Evolutionary conservation across 2,888 invertebrate species (phyloP).

Genomic region (Rhagophthalmus giganteus): DNA sequence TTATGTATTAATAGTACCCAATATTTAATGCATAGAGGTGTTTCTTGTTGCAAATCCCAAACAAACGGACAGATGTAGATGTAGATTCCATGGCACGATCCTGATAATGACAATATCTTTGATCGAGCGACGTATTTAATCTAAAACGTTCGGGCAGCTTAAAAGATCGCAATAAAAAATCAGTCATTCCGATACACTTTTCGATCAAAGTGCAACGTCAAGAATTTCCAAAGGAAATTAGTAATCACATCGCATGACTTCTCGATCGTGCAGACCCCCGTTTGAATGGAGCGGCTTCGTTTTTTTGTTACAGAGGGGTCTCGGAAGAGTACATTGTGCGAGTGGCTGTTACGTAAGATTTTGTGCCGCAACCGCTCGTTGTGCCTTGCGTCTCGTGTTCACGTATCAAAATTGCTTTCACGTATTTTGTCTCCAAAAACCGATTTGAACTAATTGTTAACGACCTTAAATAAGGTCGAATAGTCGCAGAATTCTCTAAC

Average conservation of each 20-base stretch:
- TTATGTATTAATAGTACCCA: no score
- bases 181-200: not conserved
- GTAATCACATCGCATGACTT: conserved; percentile 28
- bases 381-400: conserved; percentile 34
- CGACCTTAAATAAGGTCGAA: conserved; percentile 1
- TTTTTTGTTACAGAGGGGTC: conserved; percentile 62
- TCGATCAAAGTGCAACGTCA: conserved; percentile 10
- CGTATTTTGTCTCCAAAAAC: conserved; percentile 6
- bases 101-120: not conserved
- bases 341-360: conserved; percentile 83
- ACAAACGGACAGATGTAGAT: no score
- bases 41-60: no score
- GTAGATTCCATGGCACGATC: no score
- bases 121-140: not conserved
- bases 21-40: no score
- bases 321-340: conserved; percentile 82
- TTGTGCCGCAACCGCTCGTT: conserved; percentile 41
- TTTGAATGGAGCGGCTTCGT: conserved; percentile 51
- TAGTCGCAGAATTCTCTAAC: not conserved
- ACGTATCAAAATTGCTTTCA: conserved; percentile 23
- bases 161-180: no score
- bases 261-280: conserved; percentile 31
- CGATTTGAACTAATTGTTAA: not conserved
- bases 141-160: no score
- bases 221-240: conserved; percentile 21